Evolutionary conservation across 2,797 vertebrate genomes (phyloP), one percentile per base, ranked within the genome.

Genomic region (Coccyzus lansbergi): DNA sequence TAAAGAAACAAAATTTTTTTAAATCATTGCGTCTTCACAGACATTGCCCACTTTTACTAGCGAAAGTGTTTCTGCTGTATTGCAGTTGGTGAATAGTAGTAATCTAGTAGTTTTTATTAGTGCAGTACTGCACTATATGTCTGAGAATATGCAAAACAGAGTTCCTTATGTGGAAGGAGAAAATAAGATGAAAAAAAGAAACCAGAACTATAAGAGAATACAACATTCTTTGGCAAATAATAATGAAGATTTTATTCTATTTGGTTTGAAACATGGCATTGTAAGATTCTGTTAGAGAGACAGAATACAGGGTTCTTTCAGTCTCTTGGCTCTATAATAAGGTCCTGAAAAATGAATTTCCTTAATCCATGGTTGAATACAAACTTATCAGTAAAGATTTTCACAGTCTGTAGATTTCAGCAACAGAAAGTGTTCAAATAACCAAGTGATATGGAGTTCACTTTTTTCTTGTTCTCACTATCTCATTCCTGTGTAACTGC

Each of bases 201-300:
- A 87, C 53, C 21, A 88, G 48, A 85, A 71, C n/a, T 86, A 7
- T 55, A 72, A 82, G 52, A 63, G 79, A 79, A 76, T 55, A 72
- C 52, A 88, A 34, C 22, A 53, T 89, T 89, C 36, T 51, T 83
- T 82, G 58, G 29, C 62, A 93, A 95, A 86, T 72, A 92, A 48
- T 78, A 80, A 91, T 82, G 67, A 91, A 71, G 95, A 59, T 92
- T 92, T 90, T 51, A 91, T 78, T 80, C 64, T 55, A 20, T 40
- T 75, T 80, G 42, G 63, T 92, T 86, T 92, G 82, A 92, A 78
- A 65, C 14, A 21, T 6, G 70, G 17, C 40, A 64, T 31, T 76
- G 44, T 81, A 83, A 56, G 34, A 26, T 46, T 80, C 62, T 72
- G 4, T 75, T 62, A 46, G 29, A 93, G 55, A 12, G 5, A 9